These are phyloP conservation scores for Hipparchia sbordonii DNA, from an alignment of 2,888 invertebrate species.

Conservation along the genomic window DNA sequence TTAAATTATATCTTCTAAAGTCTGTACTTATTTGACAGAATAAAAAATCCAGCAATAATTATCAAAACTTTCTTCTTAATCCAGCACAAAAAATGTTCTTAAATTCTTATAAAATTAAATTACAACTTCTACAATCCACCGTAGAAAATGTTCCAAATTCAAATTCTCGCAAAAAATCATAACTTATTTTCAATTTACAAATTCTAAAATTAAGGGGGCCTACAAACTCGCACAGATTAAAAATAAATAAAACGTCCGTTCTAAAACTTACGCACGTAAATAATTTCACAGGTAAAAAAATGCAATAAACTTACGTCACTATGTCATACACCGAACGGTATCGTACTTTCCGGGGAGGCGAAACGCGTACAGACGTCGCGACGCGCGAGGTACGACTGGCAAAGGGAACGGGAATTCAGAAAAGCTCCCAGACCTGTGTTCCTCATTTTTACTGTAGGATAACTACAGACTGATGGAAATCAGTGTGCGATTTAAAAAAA, in stretches of 20 bases:
- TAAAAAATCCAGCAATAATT: too few relatives aligned
- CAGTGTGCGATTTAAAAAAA: too few relatives aligned
- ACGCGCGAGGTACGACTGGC: slow-evolving; percentile 41
- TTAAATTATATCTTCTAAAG: too few relatives aligned
- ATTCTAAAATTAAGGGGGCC: not conserved
- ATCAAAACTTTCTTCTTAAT: too few relatives aligned
- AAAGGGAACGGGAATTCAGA: slow-evolving; percentile 10
- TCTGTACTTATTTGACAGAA: too few relatives aligned
- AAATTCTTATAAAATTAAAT: too few relatives aligned
- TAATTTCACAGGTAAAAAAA: slow-evolving; percentile 16
- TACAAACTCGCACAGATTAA: not conserved
- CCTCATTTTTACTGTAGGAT: slow-evolving; percentile 26
- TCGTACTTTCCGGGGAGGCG: slow-evolving; percentile 36
- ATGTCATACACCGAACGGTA: slow-evolving; percentile 20
- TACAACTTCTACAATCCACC: too few relatives aligned
- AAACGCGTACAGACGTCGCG: slow-evolving; percentile 48
- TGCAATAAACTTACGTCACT: slow-evolving; percentile 32
- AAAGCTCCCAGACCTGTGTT: slow-evolving; percentile 50
- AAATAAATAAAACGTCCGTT: not conserved
- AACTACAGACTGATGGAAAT: slow-evolving; percentile 15
- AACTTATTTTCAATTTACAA: too few relatives aligned
- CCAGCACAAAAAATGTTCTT: too few relatives aligned
- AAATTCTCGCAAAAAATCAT: too few relatives aligned
- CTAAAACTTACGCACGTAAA: not conserved
- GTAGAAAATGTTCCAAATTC: too few relatives aligned